Conservation (phyloP, 2,888 invertebrate species). For the Lobophora halterata region DNA sequence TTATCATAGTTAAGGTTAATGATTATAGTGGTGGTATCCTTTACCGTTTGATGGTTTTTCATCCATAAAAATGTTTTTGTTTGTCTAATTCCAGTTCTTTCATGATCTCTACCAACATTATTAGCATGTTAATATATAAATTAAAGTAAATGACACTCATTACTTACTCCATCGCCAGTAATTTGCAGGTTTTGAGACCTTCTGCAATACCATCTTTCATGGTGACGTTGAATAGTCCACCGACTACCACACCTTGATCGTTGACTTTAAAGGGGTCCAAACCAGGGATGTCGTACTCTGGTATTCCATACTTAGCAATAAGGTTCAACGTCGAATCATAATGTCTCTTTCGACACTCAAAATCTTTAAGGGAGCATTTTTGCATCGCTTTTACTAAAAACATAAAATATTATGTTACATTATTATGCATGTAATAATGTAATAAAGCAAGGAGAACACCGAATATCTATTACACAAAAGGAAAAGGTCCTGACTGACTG, state of each 20-base stretch:
- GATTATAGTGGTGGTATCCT: no score
- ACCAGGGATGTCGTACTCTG: conserved; percentile 23
- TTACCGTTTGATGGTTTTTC: no score
- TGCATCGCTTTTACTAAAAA: conserved; percentile 23
- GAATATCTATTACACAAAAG: no score
- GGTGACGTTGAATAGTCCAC: conserved; percentile 23
- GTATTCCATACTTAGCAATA: conserved; percentile 19
- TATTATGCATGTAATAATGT: neutral
- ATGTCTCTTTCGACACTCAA: conserved; percentile 20
- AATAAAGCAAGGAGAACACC: no score
- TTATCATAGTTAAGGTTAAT: no score
- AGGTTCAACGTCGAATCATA: conserved; percentile 2
- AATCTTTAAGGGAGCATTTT: conserved; percentile 30
- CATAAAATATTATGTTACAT: neutral
- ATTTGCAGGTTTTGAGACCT: conserved; percentile 25
- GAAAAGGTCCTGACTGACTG: no score
- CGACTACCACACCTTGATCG: conserved; percentile 19
- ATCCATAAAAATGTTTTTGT: no score
- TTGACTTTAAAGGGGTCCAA: conserved; percentile 26
- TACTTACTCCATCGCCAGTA: conserved; percentile 23
- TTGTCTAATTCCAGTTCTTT: no score
- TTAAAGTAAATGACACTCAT: neutral
- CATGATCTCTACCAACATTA: no score
- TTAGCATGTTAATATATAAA: neutral
- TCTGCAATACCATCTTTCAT: conserved; percentile 26